Evolutionary conservation across 2,888 invertebrate genomes (phyloP), one percentile per base, ranked within the genome.

Genomic region (Byasa hedistus): DNA sequence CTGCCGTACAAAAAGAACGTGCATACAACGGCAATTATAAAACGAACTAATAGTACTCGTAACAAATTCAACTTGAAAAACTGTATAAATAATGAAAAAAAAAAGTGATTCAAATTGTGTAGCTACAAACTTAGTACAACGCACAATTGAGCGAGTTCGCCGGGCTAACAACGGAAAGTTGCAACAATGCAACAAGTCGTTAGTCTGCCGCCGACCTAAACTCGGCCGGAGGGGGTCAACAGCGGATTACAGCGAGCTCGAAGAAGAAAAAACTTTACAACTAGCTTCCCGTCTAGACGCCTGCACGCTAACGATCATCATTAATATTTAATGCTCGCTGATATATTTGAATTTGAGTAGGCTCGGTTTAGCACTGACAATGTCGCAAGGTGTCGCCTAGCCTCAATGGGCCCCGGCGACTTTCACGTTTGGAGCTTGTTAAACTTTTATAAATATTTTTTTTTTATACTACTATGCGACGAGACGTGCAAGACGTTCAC

Each of bases 251-350:
- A 79, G 79, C 73, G 76, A 75, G 69, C 76, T 75, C 17, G 17
- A 48, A 81, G 81, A 81, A 58, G 82, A 82, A 84, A 81, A 73
- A 72, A 70, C 74, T 77, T 80, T 79, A 81, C 76, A 71, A 80
- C 79, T 68, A 66, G 68, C 70, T 83, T 84, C 86, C 87, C 79
- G 87, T 84, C 86, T 85, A 86, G 87, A 85, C 86, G 83, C 81
- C 83, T 82, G 85, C 81, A 81, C 78, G 74, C 80, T 80, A 80
- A 81, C 81, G 79, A 82, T 76, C 75, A 74, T 70, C 79, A 83
- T 84, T 81, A 83, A 80, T 82, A 82, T 85, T 82, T 78, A 81
- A 82, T 77, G 78, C 69, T 56, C 21, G 52, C 39, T 54, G 64
- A 76, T 76, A 76, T 79, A 76, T 81, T 75, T 77, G 69, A 68